Evolutionary conservation across 2,888 invertebrate genomes (phyloP).

Genomic region (Cryptocephalus moraei): DNA sequence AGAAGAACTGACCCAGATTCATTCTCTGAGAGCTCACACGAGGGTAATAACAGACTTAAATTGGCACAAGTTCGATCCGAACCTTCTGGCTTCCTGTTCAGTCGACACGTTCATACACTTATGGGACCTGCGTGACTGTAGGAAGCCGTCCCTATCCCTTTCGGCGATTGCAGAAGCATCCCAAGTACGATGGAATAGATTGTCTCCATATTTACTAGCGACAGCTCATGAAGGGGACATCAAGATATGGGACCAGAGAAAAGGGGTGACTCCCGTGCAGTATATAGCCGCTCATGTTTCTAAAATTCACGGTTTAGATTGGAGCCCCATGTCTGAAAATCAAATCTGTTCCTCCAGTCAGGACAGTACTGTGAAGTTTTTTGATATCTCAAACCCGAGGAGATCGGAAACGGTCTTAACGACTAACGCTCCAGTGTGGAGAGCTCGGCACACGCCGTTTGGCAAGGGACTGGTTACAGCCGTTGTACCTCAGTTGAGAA

Average conservation of each 20-base stretch:
- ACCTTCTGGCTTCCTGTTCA: slow-evolving; percentile 77
- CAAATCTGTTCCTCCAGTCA: slow-evolving; percentile 88
- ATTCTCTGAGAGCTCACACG: slow-evolving; percentile 71
- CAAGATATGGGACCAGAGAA: slow-evolving; percentile 90
- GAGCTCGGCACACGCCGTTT: slow-evolving; percentile 71
- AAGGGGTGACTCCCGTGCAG: slow-evolving; percentile 75
- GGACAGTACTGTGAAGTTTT: slow-evolving; percentile 91
- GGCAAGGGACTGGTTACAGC: slow-evolving; percentile 87
- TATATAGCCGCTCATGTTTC: slow-evolving; percentile 88
- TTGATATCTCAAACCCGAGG: slow-evolving; percentile 78
- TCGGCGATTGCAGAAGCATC: slow-evolving; percentile 88
- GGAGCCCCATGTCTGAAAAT: slow-evolving; percentile 80
- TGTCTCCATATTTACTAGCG: slow-evolving; percentile 73
- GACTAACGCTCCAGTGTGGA: slow-evolving; percentile 83
- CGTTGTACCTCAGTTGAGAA: slow-evolving; percentile 80
- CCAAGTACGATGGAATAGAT: slow-evolving; percentile 88
- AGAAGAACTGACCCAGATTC: slow-evolving; percentile 53
- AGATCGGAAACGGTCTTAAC: slow-evolving; percentile 76
- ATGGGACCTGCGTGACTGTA: slow-evolving; percentile 84
- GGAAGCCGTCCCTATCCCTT: slow-evolving; percentile 72
- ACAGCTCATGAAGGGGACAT: slow-evolving; percentile 95
- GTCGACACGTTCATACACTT: slow-evolving; percentile 89
- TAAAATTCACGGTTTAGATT: slow-evolving; percentile 88
- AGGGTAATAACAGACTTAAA: slow-evolving; percentile 83
- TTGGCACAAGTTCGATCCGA: slow-evolving; percentile 75